Conservation (phyloP, 2,888 invertebrate species). For the Caenorhabditis zanzibari region DNA sequence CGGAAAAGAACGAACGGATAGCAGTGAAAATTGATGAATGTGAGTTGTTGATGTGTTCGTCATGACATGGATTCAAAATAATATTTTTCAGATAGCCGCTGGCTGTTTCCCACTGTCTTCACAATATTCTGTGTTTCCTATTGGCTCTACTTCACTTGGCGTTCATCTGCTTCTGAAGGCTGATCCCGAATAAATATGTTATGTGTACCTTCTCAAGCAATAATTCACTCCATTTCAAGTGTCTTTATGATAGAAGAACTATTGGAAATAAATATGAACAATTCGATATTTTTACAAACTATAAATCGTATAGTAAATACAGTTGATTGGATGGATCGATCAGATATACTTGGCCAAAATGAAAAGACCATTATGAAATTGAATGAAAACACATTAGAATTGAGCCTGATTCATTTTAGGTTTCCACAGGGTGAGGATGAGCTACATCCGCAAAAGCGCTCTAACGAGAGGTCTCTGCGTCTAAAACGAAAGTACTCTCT, state of each 20-base stretch:
- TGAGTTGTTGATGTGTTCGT: conserved; percentile 54
- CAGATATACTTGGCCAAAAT: too few relatives aligned
- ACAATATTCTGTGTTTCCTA: conserved; percentile 77
- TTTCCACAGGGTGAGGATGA: too few relatives aligned
- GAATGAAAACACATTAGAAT: too few relatives aligned
- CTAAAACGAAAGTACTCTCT: too few relatives aligned
- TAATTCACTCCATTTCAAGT: conserved; percentile 27
- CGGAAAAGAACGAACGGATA: conserved; percentile 75
- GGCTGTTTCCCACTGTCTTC: conserved; percentile 79
- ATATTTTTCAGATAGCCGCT: conserved; percentile 79
- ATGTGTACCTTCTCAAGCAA: conserved; percentile 49
- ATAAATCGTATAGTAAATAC: too few relatives aligned
- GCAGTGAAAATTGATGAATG: conserved; percentile 80
- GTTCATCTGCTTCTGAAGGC: conserved; percentile 51
- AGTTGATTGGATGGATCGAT: too few relatives aligned
- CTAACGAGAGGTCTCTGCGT: too few relatives aligned
- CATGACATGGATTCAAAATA: neutral
- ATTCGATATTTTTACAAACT: neutral
- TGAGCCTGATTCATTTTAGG: too few relatives aligned
- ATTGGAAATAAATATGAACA: conserved; percentile 37
- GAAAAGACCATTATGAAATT: too few relatives aligned
- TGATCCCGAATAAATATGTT: conserved; percentile 20
- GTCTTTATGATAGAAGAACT: conserved; percentile 33
- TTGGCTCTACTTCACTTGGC: conserved; percentile 79
- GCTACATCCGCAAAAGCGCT: too few relatives aligned